Base-by-base conservation (phyloP, 2,888 invertebrate species). In the Horisme vitalbata region DNA sequence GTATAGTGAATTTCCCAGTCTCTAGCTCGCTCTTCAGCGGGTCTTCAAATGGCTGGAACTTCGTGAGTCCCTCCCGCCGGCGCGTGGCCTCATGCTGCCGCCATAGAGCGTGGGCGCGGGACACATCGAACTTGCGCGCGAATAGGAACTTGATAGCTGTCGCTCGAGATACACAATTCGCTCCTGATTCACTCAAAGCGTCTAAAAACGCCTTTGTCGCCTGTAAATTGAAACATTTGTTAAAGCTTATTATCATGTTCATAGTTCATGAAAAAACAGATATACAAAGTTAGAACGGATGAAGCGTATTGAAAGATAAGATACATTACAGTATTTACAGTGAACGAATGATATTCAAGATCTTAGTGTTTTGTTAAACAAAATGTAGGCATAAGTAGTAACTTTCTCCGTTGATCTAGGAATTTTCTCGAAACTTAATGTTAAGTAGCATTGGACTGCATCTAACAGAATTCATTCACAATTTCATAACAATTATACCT, bases 1-100 rank as follows among this genome's bases (percentile, higher is more conserved):
- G 90, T 76, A 99, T 95, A 60, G 98, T 98, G 84, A 99, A 98
- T 91, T 99, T 99, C 62, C 97, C 97, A 44, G 98, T 97, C 68
- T 93, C 93, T 53, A 99, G 86, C 90, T 99, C 99, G 23, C 93
- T 93, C 70, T 94, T 93, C 36, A 99, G 91, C 1, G 96, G 96
- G 68, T 97, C 96, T 66, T 93, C 92, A 60, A 92, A 91, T 2
- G 97, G 95, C 81, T 98, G 94, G 67, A 99, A 95, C 67, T 93
- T 91, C 56, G 92, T 93, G 54, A 99, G 92, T 37, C 96, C 96
- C 87, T 99, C 98, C 55, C 95, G 92, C 53, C 94, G 92, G 55
- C 98, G 92, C 33, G 96, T 97, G 41, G 94, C 93, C 88, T 98
- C 97, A 84, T 99, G 98, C 73, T 97, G 96, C 66, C 96, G 93